phyloP scores from a whole-genome alignment of 2,888 invertebrate species.

The Torymus auratus region DNA sequence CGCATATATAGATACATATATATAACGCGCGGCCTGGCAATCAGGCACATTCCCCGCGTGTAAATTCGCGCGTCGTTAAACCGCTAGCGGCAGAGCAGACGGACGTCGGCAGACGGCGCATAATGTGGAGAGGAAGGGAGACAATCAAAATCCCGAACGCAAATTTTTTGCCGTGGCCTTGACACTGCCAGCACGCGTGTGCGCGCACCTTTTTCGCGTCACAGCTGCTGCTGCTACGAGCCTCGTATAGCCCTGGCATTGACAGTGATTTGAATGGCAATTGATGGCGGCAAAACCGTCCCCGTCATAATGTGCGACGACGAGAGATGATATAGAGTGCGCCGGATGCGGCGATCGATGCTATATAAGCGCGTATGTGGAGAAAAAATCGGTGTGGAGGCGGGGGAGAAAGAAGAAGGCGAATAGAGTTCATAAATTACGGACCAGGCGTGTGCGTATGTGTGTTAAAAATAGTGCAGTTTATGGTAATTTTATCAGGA shows the following conservation, averaged over 20 bases:
- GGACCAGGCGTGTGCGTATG: not conserved
- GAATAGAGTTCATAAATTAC: conserved; percentile 16
- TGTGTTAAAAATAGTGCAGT: conserved; percentile 35
- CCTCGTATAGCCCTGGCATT: conserved; percentile 56
- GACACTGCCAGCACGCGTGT: not conserved
- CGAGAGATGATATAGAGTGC: conserved; percentile 65
- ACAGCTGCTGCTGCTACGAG: not conserved
- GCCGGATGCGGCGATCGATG: conserved; percentile 56
- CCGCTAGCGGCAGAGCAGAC: not conserved
- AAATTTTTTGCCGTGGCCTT: conserved; percentile 37
- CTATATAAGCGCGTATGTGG: not conserved
- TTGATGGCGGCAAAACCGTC: conserved; percentile 70
- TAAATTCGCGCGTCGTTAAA: not conserved
- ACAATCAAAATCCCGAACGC: conserved; percentile 15
- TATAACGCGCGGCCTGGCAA: no score
- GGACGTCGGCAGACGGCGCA: not conserved
- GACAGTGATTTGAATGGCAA: conserved; percentile 70
- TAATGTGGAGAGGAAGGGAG: not conserved
- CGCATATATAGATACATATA: no score
- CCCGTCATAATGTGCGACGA: conserved; percentile 66
- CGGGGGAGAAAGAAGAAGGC: not conserved
- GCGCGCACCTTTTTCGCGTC: not conserved
- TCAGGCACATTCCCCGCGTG: no score
- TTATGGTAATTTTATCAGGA: conserved; percentile 38
- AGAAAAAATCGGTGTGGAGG: not conserved